Conservation (phyloP, 2,797 vertebrate genomes). For the Rhodeus uyekii region DNA sequence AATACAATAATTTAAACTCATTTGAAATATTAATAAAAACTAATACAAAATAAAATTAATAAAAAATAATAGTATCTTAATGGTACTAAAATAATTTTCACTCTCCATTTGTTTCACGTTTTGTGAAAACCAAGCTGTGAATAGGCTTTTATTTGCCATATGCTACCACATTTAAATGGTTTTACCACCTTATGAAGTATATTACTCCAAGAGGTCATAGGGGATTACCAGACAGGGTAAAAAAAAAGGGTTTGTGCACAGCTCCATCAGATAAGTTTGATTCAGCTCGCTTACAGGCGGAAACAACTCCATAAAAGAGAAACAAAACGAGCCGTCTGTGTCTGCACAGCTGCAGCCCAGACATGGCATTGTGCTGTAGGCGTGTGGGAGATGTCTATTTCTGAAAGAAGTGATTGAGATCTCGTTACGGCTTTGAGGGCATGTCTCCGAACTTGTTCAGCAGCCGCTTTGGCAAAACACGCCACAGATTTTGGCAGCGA, state of each 20-base stretch:
- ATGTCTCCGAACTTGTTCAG: constrained; percentile 39
- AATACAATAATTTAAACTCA: not conserved
- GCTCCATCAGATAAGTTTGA: constrained; percentile 42
- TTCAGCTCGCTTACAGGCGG: constrained; percentile 31
- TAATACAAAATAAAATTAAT: not conserved
- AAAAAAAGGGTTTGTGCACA: not conserved
- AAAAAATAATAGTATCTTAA: not conserved
- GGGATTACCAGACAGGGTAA: constrained; percentile 11
- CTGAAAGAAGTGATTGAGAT: constrained; percentile 39
- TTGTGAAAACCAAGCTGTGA: not conserved
- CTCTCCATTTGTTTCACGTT: constrained; percentile 2
- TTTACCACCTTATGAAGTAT: constrained; percentile 11
- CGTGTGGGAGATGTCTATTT: constrained; percentile 36
- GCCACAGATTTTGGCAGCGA: constrained; percentile 15
- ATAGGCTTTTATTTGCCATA: not conserved
- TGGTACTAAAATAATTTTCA: not conserved
- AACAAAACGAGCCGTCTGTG: constrained; percentile 10
- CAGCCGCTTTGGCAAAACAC: constrained; percentile 38
- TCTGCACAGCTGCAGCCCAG: constrained; percentile 37
- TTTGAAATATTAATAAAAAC: not conserved
- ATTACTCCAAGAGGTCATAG: constrained; percentile 4
- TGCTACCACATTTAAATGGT: not conserved
- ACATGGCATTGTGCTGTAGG: constrained; percentile 29
- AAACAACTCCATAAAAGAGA: constrained; percentile 41
- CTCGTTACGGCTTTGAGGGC: constrained; percentile 26